phyloP scores from a whole-genome alignment of 1,140 invertebrate genomes.

The Orchestia grillus region DNA sequence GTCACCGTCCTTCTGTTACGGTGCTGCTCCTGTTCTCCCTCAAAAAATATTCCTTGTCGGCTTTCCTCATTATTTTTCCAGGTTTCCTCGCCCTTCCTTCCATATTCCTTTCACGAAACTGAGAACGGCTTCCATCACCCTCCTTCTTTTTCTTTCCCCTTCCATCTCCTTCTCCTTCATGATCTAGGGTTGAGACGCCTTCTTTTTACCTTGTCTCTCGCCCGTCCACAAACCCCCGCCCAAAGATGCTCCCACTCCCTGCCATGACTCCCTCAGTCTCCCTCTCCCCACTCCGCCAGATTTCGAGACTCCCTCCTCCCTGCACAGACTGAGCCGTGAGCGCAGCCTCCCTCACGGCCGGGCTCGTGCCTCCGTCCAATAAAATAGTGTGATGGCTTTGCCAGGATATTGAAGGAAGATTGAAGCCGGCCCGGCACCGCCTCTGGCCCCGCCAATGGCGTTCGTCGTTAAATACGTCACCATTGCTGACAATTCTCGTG shows the following conservation, averaged over 20 bases:
- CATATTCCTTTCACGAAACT: not conserved
- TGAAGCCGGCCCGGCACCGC: slow-evolving; percentile 8
- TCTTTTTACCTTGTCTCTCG: too few species aligned
- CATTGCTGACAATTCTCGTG: slow-evolving; percentile 5
- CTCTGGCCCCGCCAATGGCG: not conserved
- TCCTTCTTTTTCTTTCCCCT: not conserved
- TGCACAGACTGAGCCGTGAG: not conserved
- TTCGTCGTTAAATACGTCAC: slow-evolving; percentile 17
- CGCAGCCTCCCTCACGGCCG: not conserved
- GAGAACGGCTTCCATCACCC: not conserved
- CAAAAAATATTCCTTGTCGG: not conserved
- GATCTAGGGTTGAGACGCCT: too few species aligned
- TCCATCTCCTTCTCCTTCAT: not conserved
- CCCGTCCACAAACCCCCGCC: not conserved
- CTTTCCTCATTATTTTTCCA: not conserved
- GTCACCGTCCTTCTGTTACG: slow-evolving; percentile 36
- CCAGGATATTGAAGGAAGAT: slow-evolving; percentile 48
- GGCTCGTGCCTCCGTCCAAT: slow-evolving; percentile 14
- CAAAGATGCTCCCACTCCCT: not conserved
- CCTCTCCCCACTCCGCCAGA: not conserved
- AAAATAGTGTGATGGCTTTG: slow-evolving; percentile 29
- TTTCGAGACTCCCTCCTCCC: too few species aligned
- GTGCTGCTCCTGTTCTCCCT: not conserved
- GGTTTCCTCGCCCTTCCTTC: not conserved
- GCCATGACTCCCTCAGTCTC: not conserved